phyloP scores from a whole-genome alignment of 2,797 vertebrate species.

The Ctenopoma multispine region DNA sequence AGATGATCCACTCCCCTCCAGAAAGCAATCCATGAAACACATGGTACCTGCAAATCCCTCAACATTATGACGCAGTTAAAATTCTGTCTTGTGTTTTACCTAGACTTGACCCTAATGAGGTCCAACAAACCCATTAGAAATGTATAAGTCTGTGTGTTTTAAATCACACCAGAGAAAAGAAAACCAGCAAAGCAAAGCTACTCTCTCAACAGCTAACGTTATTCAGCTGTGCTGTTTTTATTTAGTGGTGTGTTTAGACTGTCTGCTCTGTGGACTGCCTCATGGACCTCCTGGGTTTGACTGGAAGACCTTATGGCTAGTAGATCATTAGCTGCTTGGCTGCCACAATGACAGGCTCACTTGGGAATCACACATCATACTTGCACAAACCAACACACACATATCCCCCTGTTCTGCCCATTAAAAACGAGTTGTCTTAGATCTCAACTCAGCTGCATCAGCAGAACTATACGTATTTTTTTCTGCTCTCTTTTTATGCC shows the following conservation, averaged over 20 bases:
- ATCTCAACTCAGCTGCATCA: conserved; percentile 49
- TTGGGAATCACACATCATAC: conserved; percentile 4
- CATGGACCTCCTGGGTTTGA: conserved; percentile 54
- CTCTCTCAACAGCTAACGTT: conserved; percentile 46
- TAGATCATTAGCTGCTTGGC: conserved; percentile 61
- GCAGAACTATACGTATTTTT: conserved; percentile 27
- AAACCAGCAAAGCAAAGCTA: conserved; percentile 19
- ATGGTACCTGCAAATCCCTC: no score
- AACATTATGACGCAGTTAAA: neutral
- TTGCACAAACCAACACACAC: conserved; percentile 33
- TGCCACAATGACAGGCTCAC: conserved; percentile 34
- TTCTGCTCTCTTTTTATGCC: conserved; percentile 12
- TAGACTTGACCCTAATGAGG: conserved; percentile 25
- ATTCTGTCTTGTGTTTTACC: conserved; percentile 1
- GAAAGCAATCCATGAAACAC: no score
- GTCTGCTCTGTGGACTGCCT: conserved; percentile 46
- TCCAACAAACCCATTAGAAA: conserved; percentile 17
- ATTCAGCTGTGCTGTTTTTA: conserved; percentile 55
- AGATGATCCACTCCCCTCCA: no score
- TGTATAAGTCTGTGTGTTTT: conserved; percentile 17
- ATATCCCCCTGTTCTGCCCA: conserved; percentile 39
- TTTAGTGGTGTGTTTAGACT: conserved; percentile 38
- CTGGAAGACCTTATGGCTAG: conserved; percentile 51
- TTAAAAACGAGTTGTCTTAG: conserved; percentile 39
- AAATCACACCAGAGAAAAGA: neutral